Base-by-base conservation (phyloP, 2,797 vertebrate species). In the Manis crassicaudata region DNA sequence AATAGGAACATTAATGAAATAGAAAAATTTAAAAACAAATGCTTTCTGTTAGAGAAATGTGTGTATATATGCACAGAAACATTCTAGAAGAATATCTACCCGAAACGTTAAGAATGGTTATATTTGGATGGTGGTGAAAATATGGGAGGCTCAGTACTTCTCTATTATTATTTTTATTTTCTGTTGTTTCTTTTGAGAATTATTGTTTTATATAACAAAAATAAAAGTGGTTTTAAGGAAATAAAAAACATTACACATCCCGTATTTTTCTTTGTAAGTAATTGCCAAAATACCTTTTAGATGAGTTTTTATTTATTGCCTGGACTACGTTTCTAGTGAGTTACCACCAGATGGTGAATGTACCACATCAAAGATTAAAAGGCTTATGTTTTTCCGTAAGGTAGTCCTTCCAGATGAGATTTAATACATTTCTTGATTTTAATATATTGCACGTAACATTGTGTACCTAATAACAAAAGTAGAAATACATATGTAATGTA, bases 281-380 rank as follows among this genome's bases (percentile, higher is more conserved):
- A 82, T 90, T 80, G 67, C 23, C 17, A 67, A 67, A 87, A 56
- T 84, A 52, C 20, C 23, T 56, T 89, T 63, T 46, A 8, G 40
- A n/a, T 32, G 27, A 65, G 7, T 79, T 95, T 70, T 79, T 92
- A n/a, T 94, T 93, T 81, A 70, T 35, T 23, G 37, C 7, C 6
- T 65, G 20, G 8, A 68, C 50, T 81, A 56, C 17, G 67, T 92
- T 86, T 83, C 46, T 84, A 82, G 6, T 70, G 54, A 96, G 46
- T 68, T 95, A 63, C 58, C 67, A 85, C 43, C 54, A 80, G 32
- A 43, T 68, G 11, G 75, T 92, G 60, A 94, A 27, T 70, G 35
- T 52, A 75, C 14, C 35, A 46, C 60, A 90, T 90, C 17, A 68
- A 87, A 81, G 25, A 73, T 18, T 54, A 16, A 92, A 96, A 92